phyloP scores from a whole-genome alignment of 1,140 invertebrate species.

The Caenorhabditis latens region DNA sequence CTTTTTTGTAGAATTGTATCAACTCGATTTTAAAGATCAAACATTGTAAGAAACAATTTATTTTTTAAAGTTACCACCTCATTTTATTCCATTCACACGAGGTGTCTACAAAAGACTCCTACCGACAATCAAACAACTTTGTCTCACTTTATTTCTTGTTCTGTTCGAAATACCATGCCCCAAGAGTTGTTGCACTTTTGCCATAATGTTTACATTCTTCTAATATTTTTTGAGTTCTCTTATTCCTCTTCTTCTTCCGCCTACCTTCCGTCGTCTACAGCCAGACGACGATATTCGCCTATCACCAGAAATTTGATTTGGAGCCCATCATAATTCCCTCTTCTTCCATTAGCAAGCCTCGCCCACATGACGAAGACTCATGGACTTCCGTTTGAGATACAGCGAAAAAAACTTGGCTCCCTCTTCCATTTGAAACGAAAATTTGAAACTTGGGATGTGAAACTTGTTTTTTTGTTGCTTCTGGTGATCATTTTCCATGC shows the following conservation, averaged over 20 bases:
- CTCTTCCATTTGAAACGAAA: background rate
- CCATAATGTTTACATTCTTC: constrained; percentile 41
- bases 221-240: background rate
- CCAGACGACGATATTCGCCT: background rate
- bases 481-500: constrained; percentile 1
- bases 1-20: background rate
- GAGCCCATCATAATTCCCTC: constrained; percentile 1
- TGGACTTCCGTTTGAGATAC: constrained; percentile 4
- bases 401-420: background rate
- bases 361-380: constrained; percentile 26
- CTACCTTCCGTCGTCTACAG: background rate
- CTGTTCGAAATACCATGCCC: background rate
- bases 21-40: constrained; percentile 32
- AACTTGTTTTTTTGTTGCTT: background rate
- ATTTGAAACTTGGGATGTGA: constrained; percentile 29
- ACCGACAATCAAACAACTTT: constrained; percentile 26
- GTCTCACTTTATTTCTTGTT: background rate
- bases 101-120: background rate
- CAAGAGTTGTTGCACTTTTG: constrained; percentile 6
- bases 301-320: constrained; percentile 22
- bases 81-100: background rate
- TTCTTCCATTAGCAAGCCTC: background rate
- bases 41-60: constrained; percentile 25
- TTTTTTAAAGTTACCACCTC: background rate
- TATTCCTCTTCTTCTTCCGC: background rate